Base-by-base conservation (phyloP, 2,113 vertebrate species). In the Pristiophorus japonicus region DNA sequence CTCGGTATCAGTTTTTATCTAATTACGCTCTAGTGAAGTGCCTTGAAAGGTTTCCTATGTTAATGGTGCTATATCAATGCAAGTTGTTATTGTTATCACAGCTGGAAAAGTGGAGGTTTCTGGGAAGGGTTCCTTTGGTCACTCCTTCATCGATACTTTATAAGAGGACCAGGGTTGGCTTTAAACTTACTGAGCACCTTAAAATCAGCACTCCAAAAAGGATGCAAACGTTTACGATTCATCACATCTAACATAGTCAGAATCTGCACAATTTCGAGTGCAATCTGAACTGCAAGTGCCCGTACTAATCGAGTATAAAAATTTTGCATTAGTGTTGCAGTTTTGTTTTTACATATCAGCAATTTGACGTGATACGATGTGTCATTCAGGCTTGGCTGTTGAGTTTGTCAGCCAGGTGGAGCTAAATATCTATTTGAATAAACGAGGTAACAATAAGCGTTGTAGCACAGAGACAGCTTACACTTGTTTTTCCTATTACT, bases 331-430 rank as follows among this genome's bases (percentile, higher is more conserved):
- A 85, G 22, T 85, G 81, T 85, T 88, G 47, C 85, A 88, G 47
- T 59, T 59, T 30, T 59, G 11, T 59, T 59, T 81, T 88, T 51
- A 55, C 16, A 11, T 14, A 55, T 91, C 55, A 91, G 20, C 42
- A 85, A 38, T 38, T 30, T 90, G 55, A 27, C 47, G 63, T 70
- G 93, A 18, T 70, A 11, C 8, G 38, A 34, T 45, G 63, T 94
- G 63, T 45, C 63, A 94, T 94, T 66, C 38, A 45, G 93, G 42
- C 70, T 70, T 51, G 93, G 42, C 27, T 67, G 63, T 94, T 66
- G 42, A 27, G 24, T 34, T 70, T 73, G 93, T 51, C 66, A 70
- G 93, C 65, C 93, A 94, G 93, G 42, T 94, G 93, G 65, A 70
- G 88, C 88, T 70, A 70, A 70, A 24, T 73, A 51, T 94, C 62